These are phyloP conservation scores for Epinephelus malabaricus DNA, from an alignment of 2,797 vertebrate genomes.

Conservation along the genomic window DNA sequence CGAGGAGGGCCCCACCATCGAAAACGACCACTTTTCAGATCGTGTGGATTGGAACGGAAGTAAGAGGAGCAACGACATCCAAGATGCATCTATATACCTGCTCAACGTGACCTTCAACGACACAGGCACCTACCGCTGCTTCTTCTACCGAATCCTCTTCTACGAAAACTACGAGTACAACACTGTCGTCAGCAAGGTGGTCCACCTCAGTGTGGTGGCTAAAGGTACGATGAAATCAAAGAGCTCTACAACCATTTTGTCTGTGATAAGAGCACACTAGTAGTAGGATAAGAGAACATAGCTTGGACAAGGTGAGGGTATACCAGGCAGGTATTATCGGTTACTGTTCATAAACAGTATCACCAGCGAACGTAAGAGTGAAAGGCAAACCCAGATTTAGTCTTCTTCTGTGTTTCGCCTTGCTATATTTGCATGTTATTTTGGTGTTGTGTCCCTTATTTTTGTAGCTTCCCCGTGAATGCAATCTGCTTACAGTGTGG, in stretches of 20 bases:
- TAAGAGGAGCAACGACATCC: slow-evolving; percentile 88
- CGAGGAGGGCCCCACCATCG: slow-evolving; percentile 51
- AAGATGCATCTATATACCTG: slow-evolving; percentile 92
- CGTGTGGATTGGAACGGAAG: slow-evolving; percentile 91
- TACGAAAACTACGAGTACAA: slow-evolving; percentile 84
- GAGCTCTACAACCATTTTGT: not conserved
- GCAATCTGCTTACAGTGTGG: no score
- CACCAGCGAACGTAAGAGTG: no score
- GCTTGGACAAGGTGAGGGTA: not conserved
- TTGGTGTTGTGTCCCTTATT: no score
- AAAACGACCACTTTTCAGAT: slow-evolving; percentile 82
- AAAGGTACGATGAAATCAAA: slow-evolving; percentile 82
- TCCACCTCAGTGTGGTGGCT: slow-evolving; percentile 88
- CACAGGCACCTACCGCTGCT: slow-evolving; percentile 89
- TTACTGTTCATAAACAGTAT: no score
- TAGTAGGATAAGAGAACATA: not conserved
- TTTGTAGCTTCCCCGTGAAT: no score
- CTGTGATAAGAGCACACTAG: not conserved
- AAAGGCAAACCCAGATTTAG: no score
- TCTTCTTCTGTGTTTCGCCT: no score
- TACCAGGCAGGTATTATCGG: no score
- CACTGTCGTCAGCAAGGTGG: slow-evolving; percentile 82
- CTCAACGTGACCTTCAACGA: slow-evolving; percentile 92
- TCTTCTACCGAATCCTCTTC: slow-evolving; percentile 88
- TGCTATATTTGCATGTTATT: no score